Base-by-base conservation (phyloP, 2,888 invertebrate genomes). In the Erebia palarica region DNA sequence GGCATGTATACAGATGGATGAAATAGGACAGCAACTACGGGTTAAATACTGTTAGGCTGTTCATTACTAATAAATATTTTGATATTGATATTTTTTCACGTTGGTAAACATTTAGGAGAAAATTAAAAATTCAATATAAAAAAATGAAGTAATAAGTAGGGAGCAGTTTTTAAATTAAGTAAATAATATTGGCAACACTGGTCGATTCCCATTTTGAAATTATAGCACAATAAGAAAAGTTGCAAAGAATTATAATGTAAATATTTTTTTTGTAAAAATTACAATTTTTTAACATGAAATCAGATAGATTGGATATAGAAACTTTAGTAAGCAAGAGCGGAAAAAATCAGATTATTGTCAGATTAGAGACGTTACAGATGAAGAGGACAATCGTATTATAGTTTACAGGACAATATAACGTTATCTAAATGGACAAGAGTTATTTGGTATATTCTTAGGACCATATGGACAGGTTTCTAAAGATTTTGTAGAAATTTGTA, bases 351-450 rank as follows among this genome's bases (percentile, higher is more conserved):
- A n/a, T 74, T 74, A 72, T 70, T 74, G 72, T 72, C 74, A 70
- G 64, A 68, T 70, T 61, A 57, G 65, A 74, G 68, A 70, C 61
- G 60, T 66, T 69, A 69, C 16, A 61, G 57, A 58, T 61, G 69
- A 58, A 53, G 66, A 66, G 64, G 67, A 59, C 67, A 73, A 64
- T 11, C 47, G 11, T 71, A 67, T 66, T 57, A 57, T 13, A 57
- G 47, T 44, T 21, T 44, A 57, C 44, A 58, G 18, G 44, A 21
- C 44, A 58, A 66, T 55, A 44, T 66, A 51, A 18, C 5, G 27
- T 69, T 58, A 72, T 65, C 27, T 71, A 65, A 74, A 71, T 73
- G 74, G 74, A 74, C 74, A 74, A 71, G 61, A 72, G 51, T 59
- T 72, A 72, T 68, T 70, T 66, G 65, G 72, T 68, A 66, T 65